Base-by-base conservation (phyloP, 2,113 vertebrate species). In the Poicephalus meyeri region DNA sequence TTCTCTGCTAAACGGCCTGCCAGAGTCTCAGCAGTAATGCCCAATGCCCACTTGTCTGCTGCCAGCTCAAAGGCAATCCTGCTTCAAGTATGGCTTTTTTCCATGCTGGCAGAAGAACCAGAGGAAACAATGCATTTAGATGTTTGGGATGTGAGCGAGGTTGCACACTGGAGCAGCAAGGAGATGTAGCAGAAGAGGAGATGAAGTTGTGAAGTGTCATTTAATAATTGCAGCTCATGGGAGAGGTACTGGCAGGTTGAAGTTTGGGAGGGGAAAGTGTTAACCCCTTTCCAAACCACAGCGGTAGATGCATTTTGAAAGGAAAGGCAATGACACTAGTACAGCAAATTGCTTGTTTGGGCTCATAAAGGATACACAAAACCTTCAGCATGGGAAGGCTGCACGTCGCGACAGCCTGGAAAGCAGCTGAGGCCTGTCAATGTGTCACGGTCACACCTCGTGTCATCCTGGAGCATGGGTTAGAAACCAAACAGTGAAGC, bases 1-100 rank as follows among this genome's bases (percentile, higher is more conserved):
- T 97, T 97, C 97, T 97, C 96, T 90, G 97, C 97, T 97, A 97
- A 93, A 97, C 50, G 55, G 96, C 94, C 96, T 97, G 97, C 98
- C 98, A 98, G 97, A 95, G 96, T 88, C 95, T 97, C 97, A 96
- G 97, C 97, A 97, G 96, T 52, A 81, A 86, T 95, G 95, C 89
- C 96, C 95, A 64, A 86, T 92, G 98, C 98, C 98, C 98, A 97
- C 91, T 97, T 70, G 17, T 76, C 95, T 72, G 87, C 96, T 98
- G 98, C 98, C 98, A 98, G 96, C 98, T 97, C 97, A 92, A 94
- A 95, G 94, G 97, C 93, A 95, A 56, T 95, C 96, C 97, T 91
- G 95, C 93, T 90, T 84, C 86, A 73, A 60, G 65, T 89, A 97
- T 98, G 98, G 97, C 98, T 97, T 44, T 93, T 73, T 97, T 97